Evolutionary conservation across 2,888 invertebrate genomes (phyloP).

Genomic region (Phytoseiulus persimilis): DNA sequence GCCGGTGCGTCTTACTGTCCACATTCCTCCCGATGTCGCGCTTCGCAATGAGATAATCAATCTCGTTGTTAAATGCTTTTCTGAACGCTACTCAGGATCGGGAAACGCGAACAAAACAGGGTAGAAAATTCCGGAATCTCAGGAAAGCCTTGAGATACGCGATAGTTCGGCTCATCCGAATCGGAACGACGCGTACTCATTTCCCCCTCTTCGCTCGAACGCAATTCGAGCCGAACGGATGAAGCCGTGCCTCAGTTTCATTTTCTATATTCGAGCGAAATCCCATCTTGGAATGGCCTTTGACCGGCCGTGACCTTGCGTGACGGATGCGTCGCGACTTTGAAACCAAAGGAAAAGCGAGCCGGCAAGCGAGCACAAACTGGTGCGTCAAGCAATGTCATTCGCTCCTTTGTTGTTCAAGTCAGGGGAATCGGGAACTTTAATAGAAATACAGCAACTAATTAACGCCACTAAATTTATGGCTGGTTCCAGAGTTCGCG

Average conservation of each 20-base stretch:
- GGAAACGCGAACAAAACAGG: too few species aligned
- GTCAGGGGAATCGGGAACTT: not conserved
- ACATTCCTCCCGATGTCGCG: not conserved
- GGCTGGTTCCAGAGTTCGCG: not conserved
- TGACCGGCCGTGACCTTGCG: not conserved
- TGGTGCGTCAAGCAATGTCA: not conserved
- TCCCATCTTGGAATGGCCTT: not conserved
- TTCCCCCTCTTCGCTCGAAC: not conserved
- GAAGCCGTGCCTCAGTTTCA: not conserved
- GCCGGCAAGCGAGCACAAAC: not conserved
- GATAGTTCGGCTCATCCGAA: not conserved
- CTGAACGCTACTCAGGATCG: too few species aligned
- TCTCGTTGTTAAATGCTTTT: too few species aligned
- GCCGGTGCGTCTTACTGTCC: not conserved
- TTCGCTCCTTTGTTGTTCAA: not conserved
- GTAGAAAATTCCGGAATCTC: not conserved
- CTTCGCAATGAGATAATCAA: not conserved
- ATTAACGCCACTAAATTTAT: not conserved
- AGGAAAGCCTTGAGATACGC: not conserved
- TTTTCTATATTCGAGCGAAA: not conserved
- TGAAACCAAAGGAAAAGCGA: not conserved
- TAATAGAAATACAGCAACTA: not conserved
- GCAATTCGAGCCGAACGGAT: not conserved
- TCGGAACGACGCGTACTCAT: not conserved
- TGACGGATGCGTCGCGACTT: not conserved